Conservation (phyloP, 2,888 invertebrate genomes). For the Xylocampa areola region DNA sequence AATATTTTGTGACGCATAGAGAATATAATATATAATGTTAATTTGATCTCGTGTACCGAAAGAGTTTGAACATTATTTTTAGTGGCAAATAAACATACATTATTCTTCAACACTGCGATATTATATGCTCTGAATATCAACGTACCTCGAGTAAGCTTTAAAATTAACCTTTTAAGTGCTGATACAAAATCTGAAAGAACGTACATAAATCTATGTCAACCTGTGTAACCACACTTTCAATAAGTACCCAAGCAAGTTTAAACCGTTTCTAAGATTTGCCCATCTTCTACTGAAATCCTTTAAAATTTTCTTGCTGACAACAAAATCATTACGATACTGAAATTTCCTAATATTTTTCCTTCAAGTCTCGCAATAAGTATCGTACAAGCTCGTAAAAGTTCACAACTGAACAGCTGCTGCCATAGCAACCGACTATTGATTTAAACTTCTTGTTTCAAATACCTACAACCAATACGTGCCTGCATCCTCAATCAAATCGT, state of each 20-base stretch:
- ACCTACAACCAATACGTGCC: background rate
- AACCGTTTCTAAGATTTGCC: background rate
- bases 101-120: conserved; percentile 42
- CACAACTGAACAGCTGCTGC: background rate
- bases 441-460: background rate
- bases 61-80: conserved; percentile 33
- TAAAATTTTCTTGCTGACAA: too few relatives aligned
- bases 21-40: conserved; percentile 29
- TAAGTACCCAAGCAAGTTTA: background rate
- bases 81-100: conserved; percentile 34
- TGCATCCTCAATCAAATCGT: conserved; percentile 16
- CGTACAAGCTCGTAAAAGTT: background rate
- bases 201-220: conserved; percentile 7
- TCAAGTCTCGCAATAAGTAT: background rate
- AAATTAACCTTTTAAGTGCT: background rate
- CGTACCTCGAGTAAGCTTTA: conserved; percentile 2
- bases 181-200: conserved; percentile 2
- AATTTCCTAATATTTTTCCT: background rate
- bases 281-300: too few relatives aligned
- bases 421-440: background rate
- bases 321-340: too few relatives aligned
- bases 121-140: conserved; percentile 26
- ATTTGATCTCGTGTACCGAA: conserved; percentile 34
- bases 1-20: conserved; percentile 34
- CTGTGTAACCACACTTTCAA: background rate